These are phyloP conservation scores for Rhabdornis inornatus DNA, from an alignment of 2,113 vertebrate species.

Conservation along the genomic window DNA sequence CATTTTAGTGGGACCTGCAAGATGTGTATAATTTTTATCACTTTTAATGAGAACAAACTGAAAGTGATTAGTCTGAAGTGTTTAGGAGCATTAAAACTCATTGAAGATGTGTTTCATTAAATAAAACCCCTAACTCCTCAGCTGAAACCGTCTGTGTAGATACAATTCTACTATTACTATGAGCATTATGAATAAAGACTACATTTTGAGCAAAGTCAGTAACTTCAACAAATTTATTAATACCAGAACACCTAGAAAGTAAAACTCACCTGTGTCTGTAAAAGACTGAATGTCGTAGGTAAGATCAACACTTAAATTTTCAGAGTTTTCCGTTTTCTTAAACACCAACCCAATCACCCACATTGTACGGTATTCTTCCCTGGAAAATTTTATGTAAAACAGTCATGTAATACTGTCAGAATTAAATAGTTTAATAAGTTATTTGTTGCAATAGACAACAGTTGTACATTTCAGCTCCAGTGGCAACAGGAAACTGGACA, in stretches of 20 bases:
- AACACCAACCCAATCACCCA: slow-evolving; percentile 91
- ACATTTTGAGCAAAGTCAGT: neutral
- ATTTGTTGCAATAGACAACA: neutral
- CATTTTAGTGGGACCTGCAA: neutral
- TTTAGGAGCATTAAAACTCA: neutral
- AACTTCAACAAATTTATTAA: neutral
- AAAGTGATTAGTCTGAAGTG: neutral
- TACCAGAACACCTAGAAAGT: neutral
- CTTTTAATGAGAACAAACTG: neutral
- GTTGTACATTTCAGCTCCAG: neutral
- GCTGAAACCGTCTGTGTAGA: neutral
- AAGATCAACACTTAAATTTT: slow-evolving; percentile 88
- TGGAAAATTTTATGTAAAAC: slow-evolving; percentile 49
- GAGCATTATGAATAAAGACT: neutral
- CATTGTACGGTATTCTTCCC: slow-evolving; percentile 86
- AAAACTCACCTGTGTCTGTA: slow-evolving; percentile 82
- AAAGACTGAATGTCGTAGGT: slow-evolving; percentile 88
- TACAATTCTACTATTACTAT: neutral
- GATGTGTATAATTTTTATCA: neutral
- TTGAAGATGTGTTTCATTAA: neutral
- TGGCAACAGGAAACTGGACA: neutral
- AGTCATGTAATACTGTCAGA: neutral
- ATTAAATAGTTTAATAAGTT: neutral
- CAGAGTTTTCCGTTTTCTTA: slow-evolving; percentile 87
- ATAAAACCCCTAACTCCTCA: neutral